Evolutionary conservation across 1,140 invertebrate genomes (phyloP).

Genomic region (Sinella curviseta): DNA sequence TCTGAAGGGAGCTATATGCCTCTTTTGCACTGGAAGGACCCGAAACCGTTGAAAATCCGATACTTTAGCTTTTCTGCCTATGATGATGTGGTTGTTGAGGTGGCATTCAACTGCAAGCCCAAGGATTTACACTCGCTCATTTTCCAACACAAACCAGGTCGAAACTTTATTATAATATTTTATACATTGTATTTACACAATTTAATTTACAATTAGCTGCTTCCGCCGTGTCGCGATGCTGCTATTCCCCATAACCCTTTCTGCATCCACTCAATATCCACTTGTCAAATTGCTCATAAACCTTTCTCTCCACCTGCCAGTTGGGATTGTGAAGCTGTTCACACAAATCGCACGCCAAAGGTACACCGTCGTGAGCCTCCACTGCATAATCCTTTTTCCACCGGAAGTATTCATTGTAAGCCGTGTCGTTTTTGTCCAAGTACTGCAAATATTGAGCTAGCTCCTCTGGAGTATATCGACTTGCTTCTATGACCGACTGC

Average conservation of each 20-base stretch:
- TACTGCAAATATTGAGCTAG: conserved; percentile 56
- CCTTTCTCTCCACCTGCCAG: conserved; percentile 38
- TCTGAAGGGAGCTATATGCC: conserved; percentile 37
- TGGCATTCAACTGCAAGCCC: conserved; percentile 40
- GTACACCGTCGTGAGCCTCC: conserved; percentile 19
- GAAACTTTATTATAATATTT: background rate
- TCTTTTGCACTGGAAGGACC: conserved; percentile 37
- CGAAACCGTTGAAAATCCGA: conserved; percentile 26
- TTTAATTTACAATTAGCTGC: background rate
- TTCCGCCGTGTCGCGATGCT: no score
- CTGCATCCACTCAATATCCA: conserved; percentile 39
- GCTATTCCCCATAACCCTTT: conserved; percentile 22
- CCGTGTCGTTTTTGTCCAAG: conserved; percentile 54
- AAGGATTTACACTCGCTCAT: conserved; percentile 27
- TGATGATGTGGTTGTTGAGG: conserved; percentile 32
- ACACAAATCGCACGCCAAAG: conserved; percentile 48
- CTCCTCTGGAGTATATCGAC: conserved; percentile 57
- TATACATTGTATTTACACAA: background rate
- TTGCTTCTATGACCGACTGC: conserved; percentile 55
- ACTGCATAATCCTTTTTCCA: conserved; percentile 51
- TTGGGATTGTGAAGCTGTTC: conserved; percentile 43
- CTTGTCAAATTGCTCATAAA: conserved; percentile 44
- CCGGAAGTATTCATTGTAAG: conserved; percentile 57
- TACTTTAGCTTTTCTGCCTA: conserved; percentile 39
- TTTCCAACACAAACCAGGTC: conserved; percentile 14